Percentiles rank a stretch among this genome's conserved stretches.
Conservation (phyloP, 2,113 vertebrate species). For the Agapornis roseicollis region DNA sequence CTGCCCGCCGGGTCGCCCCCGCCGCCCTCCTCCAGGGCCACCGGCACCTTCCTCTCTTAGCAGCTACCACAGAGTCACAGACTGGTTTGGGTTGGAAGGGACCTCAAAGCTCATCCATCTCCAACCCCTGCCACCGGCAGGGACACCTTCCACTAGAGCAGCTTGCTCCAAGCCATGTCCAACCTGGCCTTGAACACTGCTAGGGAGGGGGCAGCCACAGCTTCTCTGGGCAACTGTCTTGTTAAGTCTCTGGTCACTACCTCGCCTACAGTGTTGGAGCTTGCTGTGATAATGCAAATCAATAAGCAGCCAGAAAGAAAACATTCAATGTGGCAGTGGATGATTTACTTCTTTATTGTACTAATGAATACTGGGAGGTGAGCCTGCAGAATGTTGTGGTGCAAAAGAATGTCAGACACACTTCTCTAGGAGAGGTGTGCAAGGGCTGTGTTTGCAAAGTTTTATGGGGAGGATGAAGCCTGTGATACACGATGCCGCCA, state of each 20-base stretch:
- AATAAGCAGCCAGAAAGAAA: not conserved
- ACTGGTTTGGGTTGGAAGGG: not conserved
- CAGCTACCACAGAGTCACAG: not conserved
- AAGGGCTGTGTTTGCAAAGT: not conserved
- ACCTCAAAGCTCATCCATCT: not conserved
- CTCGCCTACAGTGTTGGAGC: no score
- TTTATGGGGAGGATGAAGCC: not conserved
- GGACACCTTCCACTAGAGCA: no score
- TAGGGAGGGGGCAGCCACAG: not conserved
- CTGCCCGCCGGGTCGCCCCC: no score
- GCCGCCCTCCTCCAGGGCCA: not conserved
- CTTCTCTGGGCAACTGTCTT: not conserved
- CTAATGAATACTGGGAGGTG: no score
- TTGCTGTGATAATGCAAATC: not conserved
- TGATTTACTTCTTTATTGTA: not conserved
- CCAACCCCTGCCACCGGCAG: not conserved
- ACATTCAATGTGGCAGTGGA: fast-evolving
- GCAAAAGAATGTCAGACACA: not conserved
- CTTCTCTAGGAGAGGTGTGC: fast-evolving
- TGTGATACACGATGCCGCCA: no score
- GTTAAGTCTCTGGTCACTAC: fast-evolving
- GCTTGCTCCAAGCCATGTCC: no score
- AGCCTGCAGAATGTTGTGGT: not conserved
- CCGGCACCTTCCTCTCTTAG: no score
- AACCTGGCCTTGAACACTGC: no score